Evolutionary conservation across 2,113 vertebrate genomes (phyloP), one percentile per base, ranked within the genome.

Genomic region (Neogobius melanostomus): DNA sequence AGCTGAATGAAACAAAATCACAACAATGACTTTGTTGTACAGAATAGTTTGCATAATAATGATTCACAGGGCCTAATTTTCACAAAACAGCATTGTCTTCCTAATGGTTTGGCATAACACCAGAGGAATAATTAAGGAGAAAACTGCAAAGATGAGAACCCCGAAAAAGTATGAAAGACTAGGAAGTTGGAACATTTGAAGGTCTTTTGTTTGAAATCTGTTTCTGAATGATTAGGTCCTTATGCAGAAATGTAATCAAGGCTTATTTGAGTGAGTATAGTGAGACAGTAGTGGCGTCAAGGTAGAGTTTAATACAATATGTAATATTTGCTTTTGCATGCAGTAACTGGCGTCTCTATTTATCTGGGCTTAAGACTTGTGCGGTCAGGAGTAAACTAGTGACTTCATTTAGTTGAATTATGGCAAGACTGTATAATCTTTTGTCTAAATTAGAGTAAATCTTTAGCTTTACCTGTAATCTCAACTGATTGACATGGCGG

Each of bases 51-150:
- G 74, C 76, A 76, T 17, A 64, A 44, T 63, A 72, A 79, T 72
- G 77, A 80, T 56, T 74, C 79, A 52, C 67, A 79, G 62, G 71
- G 16, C 43, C 49, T 66, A 71, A 74, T 72, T 81, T 8, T 68
- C 66, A 51, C 53, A 67, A 56, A 66, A 21, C 14, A 8, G 9
- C 76, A 81, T 36, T 77, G 73, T 85, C 82, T 59, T 77, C 72
- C 36, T 72, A 61, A 80, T 79, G 3, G 47, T 49, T 16, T 36
- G 28, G 28, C 28, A 36, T 36, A 3, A 36, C 49, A 71, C 44
- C 21, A 46, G 68, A 51, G 12, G 28, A 36, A 36, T 36, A 36
- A 36, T 36, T 36, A 36, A 36, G 28, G 28, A 36, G 28, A 36
- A 36, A 36, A 36, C 1, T 36, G 28, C 28, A 36, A 36, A 4